Evolutionary conservation across 2,797 vertebrate genomes (phyloP), one percentile per base, ranked within the genome.

Genomic region (Melanotaenia parkinsoni): DNA sequence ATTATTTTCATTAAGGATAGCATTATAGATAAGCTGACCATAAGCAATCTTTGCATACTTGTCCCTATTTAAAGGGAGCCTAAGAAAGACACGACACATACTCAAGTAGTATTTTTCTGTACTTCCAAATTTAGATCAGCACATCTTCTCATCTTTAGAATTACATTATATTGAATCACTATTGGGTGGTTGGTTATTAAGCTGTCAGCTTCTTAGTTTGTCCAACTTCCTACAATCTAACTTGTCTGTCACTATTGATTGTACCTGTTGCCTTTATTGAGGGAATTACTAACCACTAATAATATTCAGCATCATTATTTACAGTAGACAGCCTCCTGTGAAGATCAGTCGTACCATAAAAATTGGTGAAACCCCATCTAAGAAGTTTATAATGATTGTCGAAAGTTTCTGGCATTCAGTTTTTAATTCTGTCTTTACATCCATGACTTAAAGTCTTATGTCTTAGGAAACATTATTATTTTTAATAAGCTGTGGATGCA

Each of bases 171-270:
- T 38, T 3, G 11, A 12, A 0, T 38, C 11, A 10, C 37, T 38
- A 3, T 38, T 6, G 33, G 37, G 9, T 38, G 9, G 37, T 11
- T 38, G 37, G 11, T 47, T 47, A 20, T 7, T 61, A 33, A 57
- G 12, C 33, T 53, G 45, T 63, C 62, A n/a, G 2, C 61, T 59
- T 32, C 38, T 14, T 40, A 50, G 40, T 32, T 40, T 30, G 51
- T 67, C 22, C 33, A 38, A 1, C 51, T 77, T 50, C n/a, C 35
- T 26, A 32, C 72, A 59, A 5, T 37, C 43, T 9, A 28, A 22
- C 28, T 37, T 67, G 30, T 12, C 64, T 33, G 40, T 40, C 51
- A 18, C 2, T 58, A 58, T 64, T 63, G 58, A 81, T 75, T 75
- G 67, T 58, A 47, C 18, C 45, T 47, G 45, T 47, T 8, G 45